Evolutionary conservation across 2,888 invertebrate species (phyloP).

Genomic region (Pristionchus entomophagus): DNA sequence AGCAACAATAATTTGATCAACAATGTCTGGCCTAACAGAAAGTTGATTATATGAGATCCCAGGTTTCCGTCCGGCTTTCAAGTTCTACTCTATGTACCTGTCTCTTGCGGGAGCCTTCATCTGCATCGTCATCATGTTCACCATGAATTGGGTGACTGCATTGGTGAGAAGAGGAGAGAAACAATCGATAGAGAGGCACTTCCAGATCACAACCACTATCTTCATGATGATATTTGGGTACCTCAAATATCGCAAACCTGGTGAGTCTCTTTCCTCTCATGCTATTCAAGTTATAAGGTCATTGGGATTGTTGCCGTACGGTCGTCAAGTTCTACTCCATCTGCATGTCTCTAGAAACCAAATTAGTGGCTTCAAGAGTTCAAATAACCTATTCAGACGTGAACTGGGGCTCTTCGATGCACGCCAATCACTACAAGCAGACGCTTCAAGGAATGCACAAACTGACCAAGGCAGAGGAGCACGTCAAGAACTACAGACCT

Average conservation of each 20-base stretch:
- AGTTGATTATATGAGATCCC: neutral
- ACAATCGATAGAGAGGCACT: neutral
- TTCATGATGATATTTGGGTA: neutral
- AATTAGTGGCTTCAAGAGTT: no score
- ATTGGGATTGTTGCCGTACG: no score
- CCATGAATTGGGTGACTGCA: conserved; percentile 77
- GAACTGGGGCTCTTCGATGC: conserved; percentile 97
- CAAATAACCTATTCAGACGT: conserved; percentile 82
- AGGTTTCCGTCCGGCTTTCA: conserved; percentile 75
- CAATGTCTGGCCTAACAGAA: neutral
- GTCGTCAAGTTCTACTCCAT: no score
- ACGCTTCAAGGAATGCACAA: conserved; percentile 89
- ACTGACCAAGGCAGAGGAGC: conserved; percentile 89
- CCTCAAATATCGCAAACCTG: neutral
- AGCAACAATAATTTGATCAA: neutral
- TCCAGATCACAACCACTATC: neutral
- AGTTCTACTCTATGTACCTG: conserved; percentile 90
- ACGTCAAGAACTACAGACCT: conserved; percentile 91
- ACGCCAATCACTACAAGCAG: conserved; percentile 93
- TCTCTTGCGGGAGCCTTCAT: conserved; percentile 86
- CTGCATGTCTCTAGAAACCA: no score
- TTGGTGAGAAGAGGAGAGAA: neutral
- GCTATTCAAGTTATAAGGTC: neutral
- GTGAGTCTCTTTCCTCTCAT: neutral
- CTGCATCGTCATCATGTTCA: conserved; percentile 78